These are phyloP conservation scores for Melanocharis versteri DNA, from an alignment of 2,113 vertebrate genomes.

Conservation along the genomic window DNA sequence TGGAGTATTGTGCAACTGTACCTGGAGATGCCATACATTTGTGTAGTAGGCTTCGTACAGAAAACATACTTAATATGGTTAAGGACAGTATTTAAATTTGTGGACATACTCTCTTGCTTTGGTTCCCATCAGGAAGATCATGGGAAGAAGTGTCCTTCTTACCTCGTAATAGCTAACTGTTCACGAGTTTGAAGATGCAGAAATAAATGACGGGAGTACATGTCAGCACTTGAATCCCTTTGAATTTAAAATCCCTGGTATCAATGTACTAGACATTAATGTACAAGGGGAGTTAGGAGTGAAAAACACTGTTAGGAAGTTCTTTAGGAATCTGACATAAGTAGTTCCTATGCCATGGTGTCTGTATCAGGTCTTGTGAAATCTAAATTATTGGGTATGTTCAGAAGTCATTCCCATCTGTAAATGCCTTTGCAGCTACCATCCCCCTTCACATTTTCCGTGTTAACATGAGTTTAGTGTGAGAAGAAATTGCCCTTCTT, in stretches of 20 bases:
- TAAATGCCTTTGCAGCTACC: not conserved
- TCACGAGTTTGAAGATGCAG: not conserved
- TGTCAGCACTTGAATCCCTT: not conserved
- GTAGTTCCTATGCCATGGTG: not conserved
- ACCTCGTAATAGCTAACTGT: not conserved
- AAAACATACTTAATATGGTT: not conserved
- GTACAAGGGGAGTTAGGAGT: not conserved
- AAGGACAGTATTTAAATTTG: not conserved
- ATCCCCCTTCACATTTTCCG: not conserved
- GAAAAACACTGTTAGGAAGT: not conserved
- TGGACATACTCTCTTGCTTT: not conserved
- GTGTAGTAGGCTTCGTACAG: not conserved
- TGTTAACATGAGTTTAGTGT: not conserved
- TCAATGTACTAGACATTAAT: not conserved
- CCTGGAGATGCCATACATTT: not conserved
- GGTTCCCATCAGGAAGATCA: not conserved
- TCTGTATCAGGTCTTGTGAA: not conserved
- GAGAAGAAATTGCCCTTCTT: not conserved
- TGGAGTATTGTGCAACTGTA: not conserved
- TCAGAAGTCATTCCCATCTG: not conserved
- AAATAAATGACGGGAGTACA: not conserved
- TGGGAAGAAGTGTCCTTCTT: not conserved
- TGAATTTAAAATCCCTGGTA: not conserved
- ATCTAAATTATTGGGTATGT: not conserved
- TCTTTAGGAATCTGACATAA: not conserved